Conservation (phyloP, 2,888 invertebrate genomes). For the Salpingus planirostris region DNA sequence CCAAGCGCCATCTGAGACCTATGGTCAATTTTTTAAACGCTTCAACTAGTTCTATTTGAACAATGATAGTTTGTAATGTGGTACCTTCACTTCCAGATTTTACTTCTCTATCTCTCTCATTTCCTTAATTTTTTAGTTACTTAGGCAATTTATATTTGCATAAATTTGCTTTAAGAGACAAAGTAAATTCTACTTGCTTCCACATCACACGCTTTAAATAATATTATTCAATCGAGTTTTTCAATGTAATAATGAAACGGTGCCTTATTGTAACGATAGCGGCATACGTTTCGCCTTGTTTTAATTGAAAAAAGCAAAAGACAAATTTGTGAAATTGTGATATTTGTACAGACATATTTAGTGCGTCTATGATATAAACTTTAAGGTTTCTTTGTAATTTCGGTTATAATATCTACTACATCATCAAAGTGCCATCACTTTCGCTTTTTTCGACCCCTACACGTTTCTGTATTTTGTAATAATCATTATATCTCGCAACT, state of each 20-base stretch:
- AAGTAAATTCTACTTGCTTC: slow-evolving; percentile 17
- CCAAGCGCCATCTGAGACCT: no score
- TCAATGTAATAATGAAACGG: no score
- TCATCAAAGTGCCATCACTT: slow-evolving; percentile 27
- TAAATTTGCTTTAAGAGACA: slow-evolving; percentile 40
- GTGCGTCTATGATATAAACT: no score
- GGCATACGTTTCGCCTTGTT: slow-evolving; percentile 32
- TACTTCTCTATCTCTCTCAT: background rate
- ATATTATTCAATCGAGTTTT: no score
- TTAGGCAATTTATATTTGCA: slow-evolving; percentile 40
- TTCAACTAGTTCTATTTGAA: no score
- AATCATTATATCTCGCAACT: no score
- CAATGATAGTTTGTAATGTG: no score
- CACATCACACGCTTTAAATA: slow-evolving; percentile 6
- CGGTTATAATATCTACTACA: slow-evolving; percentile 21
- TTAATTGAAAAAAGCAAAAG: slow-evolving; percentile 22
- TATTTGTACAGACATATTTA: no score
- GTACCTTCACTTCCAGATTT: background rate
- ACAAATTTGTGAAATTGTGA: slow-evolving; percentile 27
- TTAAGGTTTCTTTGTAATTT: no score
- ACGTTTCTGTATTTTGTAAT: background rate
- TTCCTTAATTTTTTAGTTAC: slow-evolving; percentile 26
- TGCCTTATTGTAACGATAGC: slow-evolving; percentile 30
- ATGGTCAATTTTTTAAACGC: no score
- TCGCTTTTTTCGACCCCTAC: slow-evolving; percentile 16